Percentiles rank a stretch among this genome's conserved stretches.
Evolutionary conservation across 2,797 vertebrate species (phyloP).

Genomic region (Florisuga fusca): DNA sequence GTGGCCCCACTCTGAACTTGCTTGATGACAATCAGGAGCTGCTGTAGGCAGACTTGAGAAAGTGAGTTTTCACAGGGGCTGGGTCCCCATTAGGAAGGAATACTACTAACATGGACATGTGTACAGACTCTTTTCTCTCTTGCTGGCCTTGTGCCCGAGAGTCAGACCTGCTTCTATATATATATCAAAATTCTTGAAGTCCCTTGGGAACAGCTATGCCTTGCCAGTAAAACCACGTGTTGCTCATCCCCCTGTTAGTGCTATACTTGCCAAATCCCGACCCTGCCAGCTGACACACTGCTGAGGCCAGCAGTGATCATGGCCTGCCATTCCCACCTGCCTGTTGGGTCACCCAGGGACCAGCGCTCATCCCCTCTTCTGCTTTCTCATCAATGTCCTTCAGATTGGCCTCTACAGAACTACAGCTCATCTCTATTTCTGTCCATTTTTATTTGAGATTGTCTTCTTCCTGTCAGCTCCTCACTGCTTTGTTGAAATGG

Average conservation of each 20-base stretch:
- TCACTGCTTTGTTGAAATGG: not conserved
- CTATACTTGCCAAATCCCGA: not conserved
- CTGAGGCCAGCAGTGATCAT: not conserved
- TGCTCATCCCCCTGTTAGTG: slow-evolving; percentile 6
- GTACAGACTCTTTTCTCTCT: slow-evolving; percentile 26
- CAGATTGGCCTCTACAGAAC: not conserved
- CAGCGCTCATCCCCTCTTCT: not conserved
- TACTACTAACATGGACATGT: slow-evolving; percentile 47
- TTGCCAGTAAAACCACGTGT: slow-evolving; percentile 53
- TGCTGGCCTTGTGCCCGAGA: slow-evolving; percentile 44
- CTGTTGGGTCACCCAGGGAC: not conserved
- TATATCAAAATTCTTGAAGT: slow-evolving; percentile 44
- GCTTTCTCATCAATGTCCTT: not conserved
- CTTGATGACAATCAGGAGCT: not conserved
- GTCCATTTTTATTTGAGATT: not conserved
- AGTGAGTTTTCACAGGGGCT: not conserved
- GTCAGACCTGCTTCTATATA: slow-evolving; percentile 68
- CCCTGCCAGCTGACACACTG: slow-evolving; percentile 16
- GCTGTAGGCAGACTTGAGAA: not conserved
- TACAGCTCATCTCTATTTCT: not conserved
- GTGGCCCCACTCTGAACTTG: not conserved
- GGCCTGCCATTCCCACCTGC: not conserved
- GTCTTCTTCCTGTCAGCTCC: not conserved
- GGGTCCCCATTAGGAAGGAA: not conserved
- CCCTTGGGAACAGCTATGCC: slow-evolving; percentile 32